Evolutionary conservation across 2,888 invertebrate genomes (phyloP).

Genomic region (Diarsia rubi): DNA sequence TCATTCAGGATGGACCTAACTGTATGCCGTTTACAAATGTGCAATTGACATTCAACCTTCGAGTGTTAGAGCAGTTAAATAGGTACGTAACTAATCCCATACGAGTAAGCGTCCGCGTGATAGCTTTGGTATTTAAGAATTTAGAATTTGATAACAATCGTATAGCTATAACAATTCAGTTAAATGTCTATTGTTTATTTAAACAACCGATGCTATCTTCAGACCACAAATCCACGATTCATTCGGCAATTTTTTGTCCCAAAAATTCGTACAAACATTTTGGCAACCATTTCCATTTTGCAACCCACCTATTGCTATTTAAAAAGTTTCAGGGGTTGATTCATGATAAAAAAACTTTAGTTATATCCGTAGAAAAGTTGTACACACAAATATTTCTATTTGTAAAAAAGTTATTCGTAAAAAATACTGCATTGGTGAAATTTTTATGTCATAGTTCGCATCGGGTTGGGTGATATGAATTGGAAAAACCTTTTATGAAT

Average conservation of each 20-base stretch:
- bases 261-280: constrained; percentile 21
- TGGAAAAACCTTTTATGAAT: constrained; percentile 66
- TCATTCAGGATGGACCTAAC: not conserved
- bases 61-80: not conserved
- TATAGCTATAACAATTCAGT: not conserved
- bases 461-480: constrained; percentile 58
- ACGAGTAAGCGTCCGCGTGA: not conserved
- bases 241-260: constrained; percentile 14
- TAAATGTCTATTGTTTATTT: constrained; percentile 24
- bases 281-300: constrained; percentile 27
- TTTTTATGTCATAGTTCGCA: constrained; percentile 53
- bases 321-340: constrained; percentile 10
- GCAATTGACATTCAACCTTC: not conserved
- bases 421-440: constrained; percentile 37
- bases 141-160: constrained; percentile 1
- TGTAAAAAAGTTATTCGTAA: constrained; percentile 5
- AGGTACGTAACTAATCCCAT: not conserved
- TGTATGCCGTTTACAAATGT: not conserved
- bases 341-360: constrained; percentile 13
- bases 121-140: not conserved
- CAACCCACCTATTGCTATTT: constrained; percentile 13
- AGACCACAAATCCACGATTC: constrained; percentile 13
- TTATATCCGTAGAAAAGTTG: constrained; percentile 7
- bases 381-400: not conserved
- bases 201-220: constrained; percentile 20